Evolutionary conservation across 2,888 invertebrate genomes (phyloP).

Genomic region (Achlya flavicornis): DNA sequence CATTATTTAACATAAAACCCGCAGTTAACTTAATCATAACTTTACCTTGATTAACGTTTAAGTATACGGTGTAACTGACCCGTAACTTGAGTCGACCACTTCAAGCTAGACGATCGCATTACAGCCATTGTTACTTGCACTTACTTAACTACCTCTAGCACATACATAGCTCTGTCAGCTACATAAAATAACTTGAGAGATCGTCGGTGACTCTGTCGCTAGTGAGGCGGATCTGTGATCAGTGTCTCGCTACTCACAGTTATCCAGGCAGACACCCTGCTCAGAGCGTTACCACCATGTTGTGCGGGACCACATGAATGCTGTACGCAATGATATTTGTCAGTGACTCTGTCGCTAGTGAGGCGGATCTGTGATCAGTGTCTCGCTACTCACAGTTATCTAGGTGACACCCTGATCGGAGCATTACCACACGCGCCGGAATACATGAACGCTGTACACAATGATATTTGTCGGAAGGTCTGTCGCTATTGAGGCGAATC

Average conservation of each 20-base stretch:
- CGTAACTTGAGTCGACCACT: conserved; percentile 3
- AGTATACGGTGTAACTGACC: neutral
- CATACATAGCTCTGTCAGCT: neutral
- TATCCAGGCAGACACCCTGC: neutral
- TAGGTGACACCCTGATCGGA: too few relatives aligned
- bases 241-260: neutral
- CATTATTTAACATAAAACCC: neutral
- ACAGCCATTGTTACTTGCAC: conserved; percentile 8
- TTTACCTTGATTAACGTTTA: conserved; percentile 7
- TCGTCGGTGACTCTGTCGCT: neutral
- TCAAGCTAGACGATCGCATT: neutral
- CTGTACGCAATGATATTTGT: too few relatives aligned
- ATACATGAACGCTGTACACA: too few relatives aligned
- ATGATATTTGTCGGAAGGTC: too few relatives aligned
- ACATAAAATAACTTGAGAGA: neutral
- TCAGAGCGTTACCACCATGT: neutral
- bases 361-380: too few relatives aligned
- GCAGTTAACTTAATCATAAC: conserved; percentile 1
- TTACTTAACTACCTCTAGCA: neutral
- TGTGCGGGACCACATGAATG: neutral
- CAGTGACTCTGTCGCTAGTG: too few relatives aligned
- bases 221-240: neutral
- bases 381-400: too few relatives aligned
- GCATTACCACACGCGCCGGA: too few relatives aligned
- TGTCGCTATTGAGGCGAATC: too few relatives aligned